phyloP scores from a whole-genome alignment of 2,888 invertebrate genomes.

The Poecilus cupreus region DNA sequence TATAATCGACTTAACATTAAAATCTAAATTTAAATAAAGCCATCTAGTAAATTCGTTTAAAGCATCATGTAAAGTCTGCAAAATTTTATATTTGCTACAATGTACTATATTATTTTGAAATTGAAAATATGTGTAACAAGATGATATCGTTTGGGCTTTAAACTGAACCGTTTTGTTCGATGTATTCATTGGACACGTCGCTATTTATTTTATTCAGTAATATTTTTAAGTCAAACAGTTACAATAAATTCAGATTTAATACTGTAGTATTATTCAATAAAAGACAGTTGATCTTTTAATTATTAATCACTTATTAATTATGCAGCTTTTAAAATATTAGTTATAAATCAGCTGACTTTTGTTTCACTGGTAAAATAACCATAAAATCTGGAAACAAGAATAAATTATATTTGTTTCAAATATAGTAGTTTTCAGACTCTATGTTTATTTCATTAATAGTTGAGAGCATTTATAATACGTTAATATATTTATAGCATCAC shows the following conservation, averaged over 20 bases:
- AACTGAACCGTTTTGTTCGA: conserved; percentile 19
- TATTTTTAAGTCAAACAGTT: conserved; percentile 4
- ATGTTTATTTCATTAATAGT: background rate
- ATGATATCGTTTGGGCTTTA: background rate
- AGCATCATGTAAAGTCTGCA: background rate
- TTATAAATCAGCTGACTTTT: background rate
- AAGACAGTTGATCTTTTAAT: conserved; percentile 3
- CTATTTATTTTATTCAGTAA: background rate
- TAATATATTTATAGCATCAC: conserved; percentile 44
- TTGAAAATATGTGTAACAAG: background rate
- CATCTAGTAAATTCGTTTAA: conserved; percentile 1
- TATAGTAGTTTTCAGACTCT: background rate
- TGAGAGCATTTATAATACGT: background rate
- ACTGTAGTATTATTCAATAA: background rate
- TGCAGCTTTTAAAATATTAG: background rate
- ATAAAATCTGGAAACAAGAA: background rate
- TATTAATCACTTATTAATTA: conserved; percentile 5
- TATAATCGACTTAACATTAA: conserved; percentile 24
- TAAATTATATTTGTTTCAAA: background rate
- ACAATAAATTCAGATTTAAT: background rate
- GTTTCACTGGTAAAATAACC: background rate
- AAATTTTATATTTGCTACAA: background rate
- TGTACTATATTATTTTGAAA: too few species aligned
- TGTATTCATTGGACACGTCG: conserved; percentile 5
- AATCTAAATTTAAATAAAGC: background rate